These are phyloP conservation scores for Pelosia muscerda DNA, from an alignment of 2,888 invertebrate genomes.

Conservation along the genomic window DNA sequence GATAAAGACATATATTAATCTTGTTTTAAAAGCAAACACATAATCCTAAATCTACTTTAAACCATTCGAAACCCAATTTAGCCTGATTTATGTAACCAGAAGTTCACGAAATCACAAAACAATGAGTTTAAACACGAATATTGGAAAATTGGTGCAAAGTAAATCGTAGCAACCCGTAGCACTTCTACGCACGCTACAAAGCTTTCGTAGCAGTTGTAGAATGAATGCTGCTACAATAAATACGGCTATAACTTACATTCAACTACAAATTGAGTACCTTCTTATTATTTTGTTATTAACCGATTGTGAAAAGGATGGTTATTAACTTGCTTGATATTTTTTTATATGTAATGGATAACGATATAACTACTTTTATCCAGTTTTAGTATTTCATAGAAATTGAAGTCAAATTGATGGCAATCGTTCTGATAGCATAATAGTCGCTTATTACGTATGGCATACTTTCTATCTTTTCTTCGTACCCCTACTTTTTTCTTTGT, in stretches of 20 bases:
- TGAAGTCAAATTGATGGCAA: no score
- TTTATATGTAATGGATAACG: no score
- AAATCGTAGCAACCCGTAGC: constrained; percentile 43
- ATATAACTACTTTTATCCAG: no score
- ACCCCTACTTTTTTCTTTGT: no score
- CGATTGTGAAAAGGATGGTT: background rate
- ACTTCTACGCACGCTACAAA: constrained; percentile 37
- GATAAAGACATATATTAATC: background rate
- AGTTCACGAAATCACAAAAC: constrained; percentile 38
- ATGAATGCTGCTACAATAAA: constrained; percentile 12
- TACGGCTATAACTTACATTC: background rate
- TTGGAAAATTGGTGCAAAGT: constrained; percentile 27
- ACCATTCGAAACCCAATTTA: constrained; percentile 28
- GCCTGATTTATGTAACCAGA: constrained; percentile 25
- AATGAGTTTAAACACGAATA: constrained; percentile 25
- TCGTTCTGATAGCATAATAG: no score
- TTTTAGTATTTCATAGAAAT: no score
- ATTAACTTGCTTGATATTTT: background rate
- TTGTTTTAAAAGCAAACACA: background rate
- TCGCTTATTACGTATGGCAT: no score
- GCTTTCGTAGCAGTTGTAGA: constrained; percentile 42
- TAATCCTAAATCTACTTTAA: constrained; percentile 26
- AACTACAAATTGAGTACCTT: background rate
- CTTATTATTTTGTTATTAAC: background rate
- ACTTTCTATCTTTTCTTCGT: no score